Percentiles rank a stretch among this genome's conserved stretches.
Conservation (phyloP, 1,140 invertebrate species). For the Drosophila nannoptera region DNA sequence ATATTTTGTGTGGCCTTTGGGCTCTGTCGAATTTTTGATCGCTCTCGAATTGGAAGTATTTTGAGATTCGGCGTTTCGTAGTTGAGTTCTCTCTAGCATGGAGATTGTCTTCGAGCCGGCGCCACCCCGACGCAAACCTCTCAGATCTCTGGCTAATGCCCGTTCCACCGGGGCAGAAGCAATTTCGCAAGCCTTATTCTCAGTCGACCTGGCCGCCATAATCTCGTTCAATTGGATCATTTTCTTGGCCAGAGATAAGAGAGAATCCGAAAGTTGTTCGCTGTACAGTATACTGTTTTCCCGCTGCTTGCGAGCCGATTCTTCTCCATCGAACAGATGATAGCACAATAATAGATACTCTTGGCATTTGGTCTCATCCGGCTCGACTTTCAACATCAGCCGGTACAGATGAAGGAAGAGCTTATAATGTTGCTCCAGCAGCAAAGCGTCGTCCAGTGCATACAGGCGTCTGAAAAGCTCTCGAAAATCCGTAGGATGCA, state of each 20-base stretch:
- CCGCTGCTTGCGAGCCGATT: neutral
- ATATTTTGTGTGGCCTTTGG: no score
- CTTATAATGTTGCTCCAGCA: conserved; percentile 5
- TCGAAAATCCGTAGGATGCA: conserved; percentile 12
- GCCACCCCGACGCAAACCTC: neutral
- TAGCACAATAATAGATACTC: conserved; percentile 20
- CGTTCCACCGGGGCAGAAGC: neutral
- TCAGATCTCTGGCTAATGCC: neutral
- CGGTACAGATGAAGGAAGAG: conserved; percentile 41
- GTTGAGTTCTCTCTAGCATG: neutral
- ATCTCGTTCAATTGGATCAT: neutral
- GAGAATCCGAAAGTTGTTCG: neutral
- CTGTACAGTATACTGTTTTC: neutral
- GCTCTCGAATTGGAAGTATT: no score
- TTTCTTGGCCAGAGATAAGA: neutral
- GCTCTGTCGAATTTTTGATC: no score
- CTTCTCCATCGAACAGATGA: conserved; percentile 21
- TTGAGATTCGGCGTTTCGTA: no score
- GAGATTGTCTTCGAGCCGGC: neutral
- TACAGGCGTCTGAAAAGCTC: conserved; percentile 5
- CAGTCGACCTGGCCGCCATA: no score
- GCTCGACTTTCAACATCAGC: conserved; percentile 16
- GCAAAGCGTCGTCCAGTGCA: neutral
- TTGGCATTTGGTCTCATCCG: neutral
- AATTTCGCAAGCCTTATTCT: no score